phyloP scores from a whole-genome alignment of 2,113 vertebrate genomes.

The Nothoprocta pentlandii region DNA sequence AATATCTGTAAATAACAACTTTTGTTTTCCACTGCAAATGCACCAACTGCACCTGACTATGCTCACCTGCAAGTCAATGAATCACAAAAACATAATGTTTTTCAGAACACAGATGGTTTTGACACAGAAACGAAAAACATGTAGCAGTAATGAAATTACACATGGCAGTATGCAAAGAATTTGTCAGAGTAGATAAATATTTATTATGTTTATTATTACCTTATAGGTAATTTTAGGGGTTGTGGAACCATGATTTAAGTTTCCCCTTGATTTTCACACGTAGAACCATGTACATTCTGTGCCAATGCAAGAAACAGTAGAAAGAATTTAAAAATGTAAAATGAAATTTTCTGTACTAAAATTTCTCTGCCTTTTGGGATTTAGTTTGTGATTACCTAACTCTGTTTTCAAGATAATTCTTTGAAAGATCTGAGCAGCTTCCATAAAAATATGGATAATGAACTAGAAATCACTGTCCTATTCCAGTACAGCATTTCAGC shows the following conservation, averaged over 20 bases:
- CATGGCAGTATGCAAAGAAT: neutral
- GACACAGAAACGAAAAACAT: neutral
- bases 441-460: rapidly evolving
- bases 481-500: neutral
- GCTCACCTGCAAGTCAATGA: neutral
- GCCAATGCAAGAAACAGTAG: rapidly evolving
- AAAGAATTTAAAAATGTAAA: neutral
- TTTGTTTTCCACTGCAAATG: neutral
- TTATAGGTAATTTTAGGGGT: neutral
- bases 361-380: neutral
- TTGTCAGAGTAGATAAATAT: neutral
- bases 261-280: neutral
- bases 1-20: neutral
- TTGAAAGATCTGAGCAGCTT: neutral
- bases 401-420: neutral
- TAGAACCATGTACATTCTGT: rapidly evolving
- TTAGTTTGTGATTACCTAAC: neutral
- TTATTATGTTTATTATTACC: neutral
- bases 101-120: neutral
- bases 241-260: neutral
- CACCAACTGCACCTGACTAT: neutral
- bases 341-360: neutral
- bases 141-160: neutral
- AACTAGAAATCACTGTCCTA: neutral
- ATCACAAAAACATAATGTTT: neutral